Evolutionary conservation across 2,888 invertebrate genomes (phyloP).

Genomic region (Timema podura): DNA sequence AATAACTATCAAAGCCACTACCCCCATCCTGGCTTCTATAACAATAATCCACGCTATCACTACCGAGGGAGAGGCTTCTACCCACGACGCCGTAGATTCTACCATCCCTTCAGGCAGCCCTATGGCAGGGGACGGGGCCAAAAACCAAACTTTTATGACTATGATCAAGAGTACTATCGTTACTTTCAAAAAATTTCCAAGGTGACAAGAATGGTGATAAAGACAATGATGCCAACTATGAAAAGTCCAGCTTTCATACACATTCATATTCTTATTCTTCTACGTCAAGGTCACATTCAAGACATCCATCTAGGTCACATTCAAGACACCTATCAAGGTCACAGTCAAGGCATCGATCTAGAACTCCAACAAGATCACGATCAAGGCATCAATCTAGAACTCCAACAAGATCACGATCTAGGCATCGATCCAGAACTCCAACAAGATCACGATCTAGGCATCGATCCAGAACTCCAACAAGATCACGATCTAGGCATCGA

Average conservation of each 20-base stretch:
- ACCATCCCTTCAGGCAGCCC: slow-evolving; percentile 43
- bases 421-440: slow-evolving; percentile 16
- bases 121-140: slow-evolving; percentile 33
- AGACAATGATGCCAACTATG: neutral
- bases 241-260: slow-evolving; percentile 33
- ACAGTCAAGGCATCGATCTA: slow-evolving; percentile 33
- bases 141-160: slow-evolving; percentile 31
- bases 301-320: slow-evolving; percentile 44
- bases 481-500: slow-evolving; percentile 38
- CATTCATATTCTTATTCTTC: slow-evolving; percentile 36
- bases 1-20: slow-evolving; percentile 9
- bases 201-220: slow-evolving; percentile 45
- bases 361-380: slow-evolving; percentile 28
- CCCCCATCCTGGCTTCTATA: slow-evolving; percentile 8
- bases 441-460: slow-evolving; percentile 40
- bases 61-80: slow-evolving; percentile 31
- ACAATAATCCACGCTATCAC: slow-evolving; percentile 4
- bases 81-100: slow-evolving; percentile 37
- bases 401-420: slow-evolving; percentile 15
- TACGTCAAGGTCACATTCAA: slow-evolving; percentile 38
- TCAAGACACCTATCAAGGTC: slow-evolving; percentile 37
- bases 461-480: slow-evolving; percentile 24
- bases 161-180: slow-evolving; percentile 50
- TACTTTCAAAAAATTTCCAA: slow-evolving; percentile 59
- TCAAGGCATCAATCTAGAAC: slow-evolving; percentile 21